Evolutionary conservation across 2,888 invertebrate species (phyloP).

Genomic region (Apamea sordens): DNA sequence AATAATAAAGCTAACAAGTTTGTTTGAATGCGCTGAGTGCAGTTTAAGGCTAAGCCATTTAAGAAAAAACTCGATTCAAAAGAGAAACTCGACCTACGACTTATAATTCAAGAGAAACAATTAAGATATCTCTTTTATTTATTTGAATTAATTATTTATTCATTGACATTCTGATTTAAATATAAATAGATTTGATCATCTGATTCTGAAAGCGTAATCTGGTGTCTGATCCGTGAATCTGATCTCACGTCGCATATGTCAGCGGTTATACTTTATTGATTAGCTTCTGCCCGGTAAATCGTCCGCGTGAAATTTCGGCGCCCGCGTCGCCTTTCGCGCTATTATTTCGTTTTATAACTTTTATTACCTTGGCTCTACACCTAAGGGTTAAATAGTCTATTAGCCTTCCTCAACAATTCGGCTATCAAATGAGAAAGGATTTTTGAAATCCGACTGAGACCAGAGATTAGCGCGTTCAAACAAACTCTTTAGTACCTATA

Average conservation of each 20-base stretch:
- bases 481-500: neutral
- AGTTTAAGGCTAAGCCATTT: neutral
- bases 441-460: neutral
- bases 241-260: neutral
- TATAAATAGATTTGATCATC: neutral
- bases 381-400: neutral
- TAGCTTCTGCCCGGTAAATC: too few species aligned
- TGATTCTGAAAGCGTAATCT: neutral
- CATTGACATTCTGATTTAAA: neutral
- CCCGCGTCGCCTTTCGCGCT: neutral
- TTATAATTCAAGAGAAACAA: neutral
- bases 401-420: neutral
- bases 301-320: too few species aligned
- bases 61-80: neutral
- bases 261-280: neutral
- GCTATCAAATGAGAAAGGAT: neutral
- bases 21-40: neutral
- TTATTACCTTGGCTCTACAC: neutral
- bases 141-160: constrained; percentile 7
- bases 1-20: neutral
- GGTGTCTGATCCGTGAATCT: neutral
- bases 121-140: constrained; percentile 17
- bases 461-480: neutral
- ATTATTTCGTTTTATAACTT: neutral
- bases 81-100: neutral